Percentiles rank a stretch among this genome's conserved stretches.
Conservation (phyloP, 2,797 vertebrate species). For the Rhinogobio ventralis region DNA sequence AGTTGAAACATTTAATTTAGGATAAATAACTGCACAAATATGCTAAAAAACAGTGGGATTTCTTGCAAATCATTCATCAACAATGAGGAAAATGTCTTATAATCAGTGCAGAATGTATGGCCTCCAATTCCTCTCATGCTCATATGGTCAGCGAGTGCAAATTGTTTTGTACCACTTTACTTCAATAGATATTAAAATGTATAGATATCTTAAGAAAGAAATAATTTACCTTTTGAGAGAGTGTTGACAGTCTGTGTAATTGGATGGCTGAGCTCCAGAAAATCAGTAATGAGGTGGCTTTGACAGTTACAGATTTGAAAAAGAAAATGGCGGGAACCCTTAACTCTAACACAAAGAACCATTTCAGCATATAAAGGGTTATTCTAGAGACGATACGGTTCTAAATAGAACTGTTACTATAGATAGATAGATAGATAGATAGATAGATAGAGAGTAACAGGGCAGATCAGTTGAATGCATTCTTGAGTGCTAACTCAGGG, state of each 20-base stretch:
- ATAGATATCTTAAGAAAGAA: no score
- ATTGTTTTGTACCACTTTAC: background rate
- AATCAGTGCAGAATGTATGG: background rate
- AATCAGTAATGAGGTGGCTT: no score
- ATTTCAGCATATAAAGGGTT: no score
- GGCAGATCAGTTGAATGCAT: constrained; percentile 28
- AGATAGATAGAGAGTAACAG: constrained; percentile 11
- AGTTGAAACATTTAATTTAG: background rate
- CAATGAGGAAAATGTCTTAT: background rate
- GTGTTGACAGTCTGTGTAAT: no score
- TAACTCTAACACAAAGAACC: no score
- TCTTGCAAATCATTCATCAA: background rate
- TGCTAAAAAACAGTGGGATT: background rate
- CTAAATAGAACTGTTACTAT: no score
- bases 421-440: background rate
- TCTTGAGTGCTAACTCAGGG: constrained; percentile 20
- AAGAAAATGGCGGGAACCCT: no score
- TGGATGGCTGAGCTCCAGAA: no score
- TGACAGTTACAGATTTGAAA: no score
- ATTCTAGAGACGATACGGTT: no score
- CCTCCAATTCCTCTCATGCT: constrained; percentile 3
- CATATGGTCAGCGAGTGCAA: constrained; percentile 18
- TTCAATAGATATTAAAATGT: background rate
- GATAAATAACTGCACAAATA: background rate
- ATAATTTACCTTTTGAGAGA: no score